Evolutionary conservation across 2,797 vertebrate genomes (phyloP).

Genomic region (Typhlichthys subterraneus): DNA sequence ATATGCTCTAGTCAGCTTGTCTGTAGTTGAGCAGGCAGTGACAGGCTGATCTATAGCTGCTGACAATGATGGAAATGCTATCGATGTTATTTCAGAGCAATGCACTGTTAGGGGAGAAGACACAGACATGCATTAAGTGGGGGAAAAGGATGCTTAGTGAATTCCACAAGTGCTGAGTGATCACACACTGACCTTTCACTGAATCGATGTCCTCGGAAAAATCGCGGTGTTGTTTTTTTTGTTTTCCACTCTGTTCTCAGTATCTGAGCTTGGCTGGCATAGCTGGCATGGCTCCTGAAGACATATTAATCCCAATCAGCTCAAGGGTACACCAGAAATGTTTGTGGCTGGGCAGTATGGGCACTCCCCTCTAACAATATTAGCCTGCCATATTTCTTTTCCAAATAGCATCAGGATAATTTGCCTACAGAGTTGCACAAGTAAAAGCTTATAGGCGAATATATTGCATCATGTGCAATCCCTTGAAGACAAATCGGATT

Average conservation of each 20-base stretch:
- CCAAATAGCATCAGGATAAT: conserved; percentile 80
- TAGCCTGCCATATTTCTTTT: conserved; percentile 63
- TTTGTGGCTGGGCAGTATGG: conserved; percentile 46
- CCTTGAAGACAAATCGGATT: conserved; percentile 57
- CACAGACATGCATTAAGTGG: conserved; percentile 37
- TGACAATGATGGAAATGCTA: conserved; percentile 45
- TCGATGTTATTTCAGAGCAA: conserved; percentile 38
- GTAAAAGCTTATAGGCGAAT: conserved; percentile 71
- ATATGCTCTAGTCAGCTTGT: conserved; percentile 14
- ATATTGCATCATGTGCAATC: conserved; percentile 64
- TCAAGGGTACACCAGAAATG: conserved; percentile 51
- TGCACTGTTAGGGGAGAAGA: conserved; percentile 1
- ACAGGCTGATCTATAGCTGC: conserved; percentile 30
- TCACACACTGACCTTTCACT: conserved; percentile 19
- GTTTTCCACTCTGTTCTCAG: conserved; percentile 23
- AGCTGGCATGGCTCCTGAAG: not conserved
- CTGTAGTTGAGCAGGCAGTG: conserved; percentile 11
- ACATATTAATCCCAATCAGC: too few relatives aligned
- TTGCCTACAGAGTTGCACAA: conserved; percentile 62
- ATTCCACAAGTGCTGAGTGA: conserved; percentile 30
- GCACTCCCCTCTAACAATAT: conserved; percentile 62
- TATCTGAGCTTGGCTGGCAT: conserved; percentile 34
- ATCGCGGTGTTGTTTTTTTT: conserved; percentile 13
- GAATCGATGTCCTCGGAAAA: conserved; percentile 22
- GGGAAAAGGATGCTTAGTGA: conserved; percentile 45